Conservation (phyloP, 2,797 vertebrate species). For the Spinus olivaceus region DNA sequence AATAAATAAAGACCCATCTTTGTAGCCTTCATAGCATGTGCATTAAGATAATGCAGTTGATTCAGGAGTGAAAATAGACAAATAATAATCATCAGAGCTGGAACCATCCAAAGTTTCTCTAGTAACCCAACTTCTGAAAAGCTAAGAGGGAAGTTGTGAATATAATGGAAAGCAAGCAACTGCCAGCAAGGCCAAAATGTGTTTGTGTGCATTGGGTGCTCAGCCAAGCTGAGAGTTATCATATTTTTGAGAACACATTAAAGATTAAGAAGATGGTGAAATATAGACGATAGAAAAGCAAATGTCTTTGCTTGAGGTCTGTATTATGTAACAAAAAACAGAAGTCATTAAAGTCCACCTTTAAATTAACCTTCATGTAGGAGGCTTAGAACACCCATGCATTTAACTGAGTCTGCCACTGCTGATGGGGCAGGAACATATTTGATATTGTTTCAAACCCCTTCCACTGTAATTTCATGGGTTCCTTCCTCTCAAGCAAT, state of each 20-base stretch:
- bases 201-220: not conserved
- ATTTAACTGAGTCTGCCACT: not conserved
- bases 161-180: not conserved
- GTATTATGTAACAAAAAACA: not conserved
- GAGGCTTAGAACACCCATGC: not conserved
- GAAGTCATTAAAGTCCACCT: not conserved
- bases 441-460: not conserved
- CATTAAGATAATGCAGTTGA: not conserved
- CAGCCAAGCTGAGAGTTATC: not conserved
- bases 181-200: not conserved
- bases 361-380: not conserved
- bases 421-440: not conserved
- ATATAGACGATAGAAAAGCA: not conserved
- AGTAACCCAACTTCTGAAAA: not conserved
- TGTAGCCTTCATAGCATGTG: not conserved
- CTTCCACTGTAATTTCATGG: not conserved
- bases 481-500: not conserved
- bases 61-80: not conserved
- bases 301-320: not conserved
- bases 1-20: constrained; percentile 10
- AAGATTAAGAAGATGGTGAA: not conserved
- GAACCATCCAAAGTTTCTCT: not conserved
- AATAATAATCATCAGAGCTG: not conserved
- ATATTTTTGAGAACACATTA: not conserved
- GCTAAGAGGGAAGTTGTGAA: not conserved